Base-by-base conservation (phyloP, 2,113 vertebrate genomes). In the Eptesicus fuscus region DNA sequence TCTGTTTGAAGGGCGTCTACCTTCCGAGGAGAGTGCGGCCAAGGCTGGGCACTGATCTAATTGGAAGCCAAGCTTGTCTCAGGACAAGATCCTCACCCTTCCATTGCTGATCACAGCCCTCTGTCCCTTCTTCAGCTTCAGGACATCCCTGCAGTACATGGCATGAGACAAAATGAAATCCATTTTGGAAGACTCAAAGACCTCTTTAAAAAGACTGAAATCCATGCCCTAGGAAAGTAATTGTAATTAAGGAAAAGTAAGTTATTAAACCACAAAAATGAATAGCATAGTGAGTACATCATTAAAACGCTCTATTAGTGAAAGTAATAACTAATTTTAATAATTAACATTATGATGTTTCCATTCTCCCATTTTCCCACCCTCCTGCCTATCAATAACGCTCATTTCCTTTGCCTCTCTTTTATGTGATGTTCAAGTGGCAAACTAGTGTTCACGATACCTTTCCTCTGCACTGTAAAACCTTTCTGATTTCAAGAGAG, bases 91-190 rank as follows among this genome's bases (percentile, higher is more conserved):
- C 93, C 99, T 99, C 97, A 99, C 99, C 98, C 99, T 98, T 98
- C 99, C 99, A 10, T 99, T 99, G 98, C 99, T 99, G 98, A 99
- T 99, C 86, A 99, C 99, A 1, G 99, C 99, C 92, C 99, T 98
- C 97, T 99, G 99, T 80, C 99, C 99, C 95, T 98, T 99, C 98
- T 99, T 99, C 97, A 99, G 98, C 97, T 99, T 99, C n/a, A 99
- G 99, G 88, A 99, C 98, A 0, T 99, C 99, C 96, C 98, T 98
- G 97, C 99, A 99, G 93, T 99, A 99, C 59, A 99, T 67, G 63
- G 99, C 97, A 96, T 99, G 99, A 95, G 99, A 99, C 93, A 99
- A 98, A 98, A 99, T 97, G 98, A 99, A 99, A 98, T 99, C 98
- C 95, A 99, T 96, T 97, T 99, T 99, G 94, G 98, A 97, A 91